phyloP scores from a whole-genome alignment of 2,888 invertebrate genomes.

The Metopia argyrocephala region DNA sequence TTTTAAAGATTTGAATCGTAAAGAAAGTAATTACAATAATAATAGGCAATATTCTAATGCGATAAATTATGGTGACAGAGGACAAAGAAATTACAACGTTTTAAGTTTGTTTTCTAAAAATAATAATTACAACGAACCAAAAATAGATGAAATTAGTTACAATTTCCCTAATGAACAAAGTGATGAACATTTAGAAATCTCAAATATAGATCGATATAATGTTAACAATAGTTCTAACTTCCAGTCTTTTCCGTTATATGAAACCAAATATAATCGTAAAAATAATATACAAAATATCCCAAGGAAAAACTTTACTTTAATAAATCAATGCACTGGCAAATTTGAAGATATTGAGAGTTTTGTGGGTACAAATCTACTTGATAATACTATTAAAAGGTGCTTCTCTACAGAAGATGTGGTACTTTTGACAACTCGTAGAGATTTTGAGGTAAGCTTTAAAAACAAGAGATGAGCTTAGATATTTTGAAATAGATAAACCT shows the following conservation, averaged over 20 bases:
- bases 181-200: background rate
- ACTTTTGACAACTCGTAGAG: constrained; percentile 72
- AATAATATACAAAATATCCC: constrained; percentile 17
- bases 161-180: background rate
- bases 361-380: constrained; percentile 76
- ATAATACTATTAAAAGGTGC: constrained; percentile 71
- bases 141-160: background rate
- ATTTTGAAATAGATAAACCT: too few relatives aligned
- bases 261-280: background rate
- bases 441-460: constrained; percentile 72
- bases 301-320: background rate
- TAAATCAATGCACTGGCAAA: background rate
- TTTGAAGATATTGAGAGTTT: constrained; percentile 66
- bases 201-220: too few relatives aligned
- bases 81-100: background rate
- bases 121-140: background rate
- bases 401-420: constrained; percentile 75
- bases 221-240: too few relatives aligned
- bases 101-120: background rate
- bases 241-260: too few relatives aligned
- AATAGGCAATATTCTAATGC: background rate
- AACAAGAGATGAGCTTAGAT: background rate
- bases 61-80: background rate
- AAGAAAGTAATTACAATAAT: background rate
- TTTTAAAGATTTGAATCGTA: constrained; percentile 55